Base-by-base conservation (phyloP, 2,797 vertebrate genomes). In the Crypturellus tataupa region DNA sequence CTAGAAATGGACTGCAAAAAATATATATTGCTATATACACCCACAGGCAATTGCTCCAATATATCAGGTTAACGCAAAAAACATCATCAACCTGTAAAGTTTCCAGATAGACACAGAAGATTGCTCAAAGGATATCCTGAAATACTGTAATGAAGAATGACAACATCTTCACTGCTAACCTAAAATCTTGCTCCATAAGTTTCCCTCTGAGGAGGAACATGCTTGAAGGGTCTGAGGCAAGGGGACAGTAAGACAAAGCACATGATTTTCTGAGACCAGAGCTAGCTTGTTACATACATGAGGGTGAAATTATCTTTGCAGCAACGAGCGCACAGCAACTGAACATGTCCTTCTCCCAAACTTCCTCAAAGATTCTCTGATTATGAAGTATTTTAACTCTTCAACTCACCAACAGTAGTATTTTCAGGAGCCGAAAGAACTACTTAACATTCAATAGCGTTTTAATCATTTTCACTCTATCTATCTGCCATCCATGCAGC, bases 1-100 rank as follows among this genome's bases (percentile, higher is more conserved):
- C 62, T 33, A 93, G 65, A 80, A 91, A 24, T 80, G 35, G 21
- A 68, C 53, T 83, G 47, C 49, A 87, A 89, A 70, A 90, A 88
- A 89, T 71, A 79, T 59, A 79, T 56, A 68, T 75, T 89, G 82
- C 53, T 64, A 24, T 53, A 64, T 46, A 89, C 25, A 89, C 35
- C 72, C 72, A 72, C 40, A 87, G 69, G 47, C 80, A 85, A 68
- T 70, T 85, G 76, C 85, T 87, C 39, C 79, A 70, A 60, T 80
- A 14, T 63, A 77, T 89, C 85, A 68, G 47, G 73, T 60, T 40
- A 85, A 87, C 77, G 83, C 24, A 65, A 83, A 90, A 90, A 85
- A 85, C 18, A 58, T 64, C 83, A 89, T 76, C 47, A 91, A 60
- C 18, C 21, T 5, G 69, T 40, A 27, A 94, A 75, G 44, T 78